A percentile compares a stretch with the other conserved stretches of the same genome.
Evolutionary conservation across 2,888 invertebrate genomes (phyloP).

Genomic region (Xestobium rufovillosum): DNA sequence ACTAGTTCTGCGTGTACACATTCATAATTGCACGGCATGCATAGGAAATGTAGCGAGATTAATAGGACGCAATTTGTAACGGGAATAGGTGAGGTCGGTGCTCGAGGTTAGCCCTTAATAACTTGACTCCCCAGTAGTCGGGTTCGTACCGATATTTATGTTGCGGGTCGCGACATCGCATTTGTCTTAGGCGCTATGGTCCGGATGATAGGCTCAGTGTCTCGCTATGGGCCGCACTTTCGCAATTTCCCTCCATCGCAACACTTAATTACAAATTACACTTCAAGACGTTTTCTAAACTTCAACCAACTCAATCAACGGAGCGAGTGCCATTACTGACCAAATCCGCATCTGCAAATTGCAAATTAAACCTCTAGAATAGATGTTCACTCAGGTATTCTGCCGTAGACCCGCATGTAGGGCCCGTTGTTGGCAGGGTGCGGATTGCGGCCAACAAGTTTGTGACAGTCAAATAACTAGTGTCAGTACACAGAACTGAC

Average conservation of each 20-base stretch:
- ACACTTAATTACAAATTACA: too few species aligned
- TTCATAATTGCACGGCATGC: conserved; percentile 15
- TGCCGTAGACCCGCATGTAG: too few species aligned
- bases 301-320: too few species aligned
- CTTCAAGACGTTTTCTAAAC: too few species aligned
- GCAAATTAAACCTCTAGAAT: too few species aligned
- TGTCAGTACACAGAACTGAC: conserved; percentile 32
- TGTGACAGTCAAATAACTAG: conserved; percentile 33
- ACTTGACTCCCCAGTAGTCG: conserved; percentile 35
- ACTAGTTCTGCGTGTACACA: too few species aligned
- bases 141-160: conserved; percentile 37
- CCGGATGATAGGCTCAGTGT: conserved; percentile 27
- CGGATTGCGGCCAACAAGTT: conserved; percentile 29
- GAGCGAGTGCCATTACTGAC: too few species aligned
- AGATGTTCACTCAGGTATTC: too few species aligned
- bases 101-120: conserved; percentile 38
- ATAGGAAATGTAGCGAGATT: conserved; percentile 33
- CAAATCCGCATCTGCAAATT: too few species aligned
- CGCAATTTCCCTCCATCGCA: too few species aligned
- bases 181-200: conserved; percentile 35
- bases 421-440: too few species aligned
- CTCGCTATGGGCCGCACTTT: conserved; percentile 25
- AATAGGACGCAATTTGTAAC: conserved; percentile 37
- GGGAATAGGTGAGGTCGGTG: conserved; percentile 35
- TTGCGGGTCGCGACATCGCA: conserved; percentile 38